phyloP scores from a whole-genome alignment of 2,797 vertebrate species.

The Trachops cirrhosus region DNA sequence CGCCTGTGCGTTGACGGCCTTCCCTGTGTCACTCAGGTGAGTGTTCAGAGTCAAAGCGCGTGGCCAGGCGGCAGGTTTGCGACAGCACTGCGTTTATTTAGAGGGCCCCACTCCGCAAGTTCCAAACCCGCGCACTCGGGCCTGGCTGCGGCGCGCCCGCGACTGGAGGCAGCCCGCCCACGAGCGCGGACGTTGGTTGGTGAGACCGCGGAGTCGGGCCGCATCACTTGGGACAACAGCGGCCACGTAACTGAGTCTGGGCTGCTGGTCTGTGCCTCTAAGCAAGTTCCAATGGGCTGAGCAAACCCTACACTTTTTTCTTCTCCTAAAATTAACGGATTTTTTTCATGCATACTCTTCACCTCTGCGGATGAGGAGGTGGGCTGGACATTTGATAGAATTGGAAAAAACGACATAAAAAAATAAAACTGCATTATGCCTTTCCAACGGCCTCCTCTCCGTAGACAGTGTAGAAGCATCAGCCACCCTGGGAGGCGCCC shows the following conservation, averaged over 20 bases:
- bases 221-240: no score
- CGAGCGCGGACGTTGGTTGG: fast-evolving
- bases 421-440: neutral
- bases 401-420: neutral
- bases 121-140: no score
- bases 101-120: neutral
- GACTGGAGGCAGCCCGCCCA: no score
- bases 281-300: fast-evolving
- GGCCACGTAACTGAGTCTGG: fast-evolving
- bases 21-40: no score
- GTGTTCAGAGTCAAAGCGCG: no score
- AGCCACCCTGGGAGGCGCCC: fast-evolving
- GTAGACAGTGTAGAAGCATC: fast-evolving
- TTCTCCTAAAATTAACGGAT: neutral
- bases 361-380: neutral
- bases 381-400: neutral
- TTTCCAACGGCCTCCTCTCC: fast-evolving
- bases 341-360: fast-evolving
- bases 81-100: neutral
- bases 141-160: no score
- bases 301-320: fast-evolving
- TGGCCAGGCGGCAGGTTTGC: no score
- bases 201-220: neutral
- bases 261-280: fast-evolving
- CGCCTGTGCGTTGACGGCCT: no score